These are phyloP conservation scores for Nothoprocta perdicaria DNA, from an alignment of 2,113 vertebrate species.

Conservation along the genomic window DNA sequence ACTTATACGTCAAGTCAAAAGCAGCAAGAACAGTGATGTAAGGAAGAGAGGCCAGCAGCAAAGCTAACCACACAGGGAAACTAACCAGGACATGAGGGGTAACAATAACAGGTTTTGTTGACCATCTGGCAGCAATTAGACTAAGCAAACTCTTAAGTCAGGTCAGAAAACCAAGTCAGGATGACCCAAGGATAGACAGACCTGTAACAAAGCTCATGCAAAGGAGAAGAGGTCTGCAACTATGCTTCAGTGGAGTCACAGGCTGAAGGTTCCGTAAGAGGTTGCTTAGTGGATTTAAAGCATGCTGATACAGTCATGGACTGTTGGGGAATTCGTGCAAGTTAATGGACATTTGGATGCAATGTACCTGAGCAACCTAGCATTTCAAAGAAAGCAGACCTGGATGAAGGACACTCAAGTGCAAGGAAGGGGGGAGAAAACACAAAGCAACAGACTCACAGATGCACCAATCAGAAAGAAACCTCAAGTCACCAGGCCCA, in stretches of 20 bases:
- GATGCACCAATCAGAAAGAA: no score
- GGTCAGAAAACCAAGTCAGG: not conserved
- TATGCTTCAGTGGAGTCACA: not conserved
- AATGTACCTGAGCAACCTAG: no score
- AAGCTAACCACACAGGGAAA: not conserved
- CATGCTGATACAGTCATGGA: not conserved
- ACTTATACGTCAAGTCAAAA: not conserved
- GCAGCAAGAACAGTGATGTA: not conserved
- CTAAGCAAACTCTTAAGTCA: not conserved
- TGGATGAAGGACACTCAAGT: no score
- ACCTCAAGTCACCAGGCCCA: no score
- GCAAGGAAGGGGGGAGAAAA: no score
- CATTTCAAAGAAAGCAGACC: no score
- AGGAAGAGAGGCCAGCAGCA: not conserved
- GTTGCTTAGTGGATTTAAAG: not conserved
- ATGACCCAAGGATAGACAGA: not conserved
- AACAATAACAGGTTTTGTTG: not conserved
- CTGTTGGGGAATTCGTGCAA: no score
- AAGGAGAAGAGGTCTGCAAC: not conserved
- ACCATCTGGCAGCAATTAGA: not conserved
- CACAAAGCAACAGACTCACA: no score
- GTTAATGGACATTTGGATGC: no score
- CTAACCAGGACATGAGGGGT: fast-evolving
- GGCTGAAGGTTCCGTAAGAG: not conserved
- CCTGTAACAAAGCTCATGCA: no score